Conservation (phyloP, 2,888 invertebrate genomes). For the Rhagonycha lutea region DNA sequence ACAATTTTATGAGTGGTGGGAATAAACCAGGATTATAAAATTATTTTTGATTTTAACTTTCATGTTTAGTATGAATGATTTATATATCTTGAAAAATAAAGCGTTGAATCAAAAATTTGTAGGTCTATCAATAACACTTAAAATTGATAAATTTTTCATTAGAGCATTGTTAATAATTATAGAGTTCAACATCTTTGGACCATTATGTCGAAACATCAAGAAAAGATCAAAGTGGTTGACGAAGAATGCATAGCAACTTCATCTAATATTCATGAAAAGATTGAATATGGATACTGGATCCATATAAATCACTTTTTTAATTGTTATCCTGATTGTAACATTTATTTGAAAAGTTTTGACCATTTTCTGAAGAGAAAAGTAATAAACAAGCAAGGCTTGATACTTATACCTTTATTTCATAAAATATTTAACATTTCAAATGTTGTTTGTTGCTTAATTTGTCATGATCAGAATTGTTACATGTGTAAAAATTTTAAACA, state of each 20-base stretch:
- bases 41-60: no score
- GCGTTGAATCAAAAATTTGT: no score
- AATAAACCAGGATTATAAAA: no score
- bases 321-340: background rate
- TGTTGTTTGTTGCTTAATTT: background rate
- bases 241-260: background rate
- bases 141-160: background rate
- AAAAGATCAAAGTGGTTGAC: background rate
- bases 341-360: background rate
- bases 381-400: background rate
- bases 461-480: background rate
- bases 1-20: no score
- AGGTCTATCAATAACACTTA: background rate
- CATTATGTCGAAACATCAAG: background rate
- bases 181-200: background rate
- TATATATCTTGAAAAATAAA: no score
- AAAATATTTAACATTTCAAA: background rate
- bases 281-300: background rate
- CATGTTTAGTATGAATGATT: no score
- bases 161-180: background rate
- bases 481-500: background rate
- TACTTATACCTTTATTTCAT: background rate
- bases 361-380: background rate
- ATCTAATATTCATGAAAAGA: background rate
- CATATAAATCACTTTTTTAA: background rate